Conservation (phyloP, 2,888 invertebrate species). For the Metacarcinus magister region DNA sequence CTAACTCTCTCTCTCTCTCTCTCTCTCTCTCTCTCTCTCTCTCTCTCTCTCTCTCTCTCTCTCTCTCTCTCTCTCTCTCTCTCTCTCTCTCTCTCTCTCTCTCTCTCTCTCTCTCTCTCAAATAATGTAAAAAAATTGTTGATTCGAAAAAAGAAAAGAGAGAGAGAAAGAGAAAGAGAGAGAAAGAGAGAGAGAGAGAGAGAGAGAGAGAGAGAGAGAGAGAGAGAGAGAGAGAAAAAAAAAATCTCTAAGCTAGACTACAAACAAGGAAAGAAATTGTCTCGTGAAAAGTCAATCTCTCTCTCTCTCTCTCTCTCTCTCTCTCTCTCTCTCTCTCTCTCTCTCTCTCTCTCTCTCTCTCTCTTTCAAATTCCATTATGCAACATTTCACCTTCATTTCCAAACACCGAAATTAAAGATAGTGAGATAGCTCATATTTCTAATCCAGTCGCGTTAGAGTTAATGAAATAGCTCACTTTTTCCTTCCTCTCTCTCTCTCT, state of each 20-base stretch:
- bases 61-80: neutral
- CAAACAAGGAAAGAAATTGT: too few relatives aligned
- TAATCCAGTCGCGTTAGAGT: neutral
- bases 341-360: conserved; percentile 21
- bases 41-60: neutral
- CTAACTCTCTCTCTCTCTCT: too few relatives aligned
- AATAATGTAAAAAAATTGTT: too few relatives aligned
- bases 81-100: neutral
- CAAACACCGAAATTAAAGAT: neutral
- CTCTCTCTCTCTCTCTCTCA: neutral
- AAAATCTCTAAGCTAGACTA: too few relatives aligned
- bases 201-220: too few relatives aligned
- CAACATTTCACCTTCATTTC: neutral
- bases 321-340: conserved; percentile 6
- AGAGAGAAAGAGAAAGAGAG: conserved; percentile 37
- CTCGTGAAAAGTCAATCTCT: too few relatives aligned
- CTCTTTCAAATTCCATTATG: neutral
- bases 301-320: neutral
- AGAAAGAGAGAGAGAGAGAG: neutral
- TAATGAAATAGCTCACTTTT: neutral
- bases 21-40: too few relatives aligned
- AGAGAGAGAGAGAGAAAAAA: too few relatives aligned
- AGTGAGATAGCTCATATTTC: neutral
- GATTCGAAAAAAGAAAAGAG: neutral
- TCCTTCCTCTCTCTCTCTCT: neutral